Base-by-base conservation (phyloP, 1,140 invertebrate genomes). In the Orussus abietinus region DNA sequence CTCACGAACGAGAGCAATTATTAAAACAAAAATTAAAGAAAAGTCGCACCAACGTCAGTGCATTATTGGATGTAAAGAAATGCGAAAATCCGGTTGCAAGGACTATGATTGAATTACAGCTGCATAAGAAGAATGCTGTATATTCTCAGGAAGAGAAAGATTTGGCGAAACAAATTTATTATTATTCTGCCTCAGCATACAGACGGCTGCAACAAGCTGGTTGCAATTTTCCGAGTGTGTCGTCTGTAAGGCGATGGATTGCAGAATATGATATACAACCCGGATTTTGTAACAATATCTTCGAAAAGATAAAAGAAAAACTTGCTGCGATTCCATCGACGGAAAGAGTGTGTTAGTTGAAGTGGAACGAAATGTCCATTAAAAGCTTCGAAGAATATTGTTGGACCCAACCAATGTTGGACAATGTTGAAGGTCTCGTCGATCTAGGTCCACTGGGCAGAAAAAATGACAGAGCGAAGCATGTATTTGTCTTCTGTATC, bases 321-420 rank as follows among this genome's bases (percentile, higher is more conserved):
- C 10, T 57, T 7, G 4, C 0, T 1, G 4, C 28, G 5, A 12
- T 49, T 6, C 32, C 36, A 0, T 1, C 9, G 1, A 44, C 47
- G 3, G 22, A 57, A n/a, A 31, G 45, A 26, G 14, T 51, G 3
- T 52, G 47, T 17, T 37, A 36, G 5, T 29, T 52, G 18, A 49
- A 51, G 33, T 54, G 31, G 22, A 45, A 54, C 29, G 47, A 56
- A 44, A 48, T 53, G 37, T 13, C 25, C 1, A 48, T 49, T 1
- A 42, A 49, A 17, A 3, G 10, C n/a, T 51, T 35, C 20, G 45
- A 56, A 38, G 47, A 57, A 36, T 54, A 49, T 43, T n/a, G n/a
- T n/a, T n/a, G n/a, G n/a, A n/a, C n/a, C n/a, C 52, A 44, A 0
- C 7, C 20, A 5, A 47, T 47, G 21, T 49, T 30, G 6, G 49